Evolutionary conservation across 2,888 invertebrate species (phyloP).

Genomic region (Chloroclysta siterata): DNA sequence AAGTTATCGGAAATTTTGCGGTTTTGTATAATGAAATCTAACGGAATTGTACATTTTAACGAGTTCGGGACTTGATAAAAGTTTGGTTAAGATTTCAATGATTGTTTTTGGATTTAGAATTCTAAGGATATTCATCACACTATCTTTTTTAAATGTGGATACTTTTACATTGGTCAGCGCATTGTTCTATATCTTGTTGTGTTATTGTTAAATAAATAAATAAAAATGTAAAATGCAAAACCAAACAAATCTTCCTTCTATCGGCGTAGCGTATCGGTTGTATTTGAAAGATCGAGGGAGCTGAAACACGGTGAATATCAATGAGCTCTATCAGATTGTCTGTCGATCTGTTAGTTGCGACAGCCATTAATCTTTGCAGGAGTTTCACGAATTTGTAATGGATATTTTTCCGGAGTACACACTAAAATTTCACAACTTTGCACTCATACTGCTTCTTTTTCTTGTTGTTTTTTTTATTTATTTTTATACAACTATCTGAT

Average conservation of each 20-base stretch:
- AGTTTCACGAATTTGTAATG: conserved; percentile 18
- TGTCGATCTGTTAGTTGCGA: conserved; percentile 26
- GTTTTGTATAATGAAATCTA: conserved; percentile 34
- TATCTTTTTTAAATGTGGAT: too few species aligned
- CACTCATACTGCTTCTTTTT: too few species aligned
- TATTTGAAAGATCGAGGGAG: conserved; percentile 11
- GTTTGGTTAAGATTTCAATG: conserved; percentile 13
- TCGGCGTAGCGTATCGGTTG: neutral
- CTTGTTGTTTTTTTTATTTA: too few species aligned
- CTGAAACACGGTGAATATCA: conserved; percentile 30
- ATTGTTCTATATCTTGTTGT: too few species aligned
- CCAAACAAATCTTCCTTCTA: neutral
- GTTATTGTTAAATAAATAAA: too few species aligned
- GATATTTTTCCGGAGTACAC: conserved; percentile 8
- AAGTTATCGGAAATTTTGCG: conserved; percentile 32
- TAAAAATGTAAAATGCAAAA: too few species aligned
- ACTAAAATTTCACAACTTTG: neutral
- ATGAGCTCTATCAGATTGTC: conserved; percentile 34
- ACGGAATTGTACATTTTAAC: conserved; percentile 31
- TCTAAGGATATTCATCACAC: too few species aligned
- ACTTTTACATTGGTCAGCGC: too few species aligned
- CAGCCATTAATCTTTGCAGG: conserved; percentile 28
- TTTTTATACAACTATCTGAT: too few species aligned
- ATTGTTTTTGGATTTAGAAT: conserved; percentile 10
- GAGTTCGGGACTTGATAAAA: conserved; percentile 29